phyloP scores from a whole-genome alignment of 2,797 vertebrate genomes.

The Cheirogaleus major region DNA sequence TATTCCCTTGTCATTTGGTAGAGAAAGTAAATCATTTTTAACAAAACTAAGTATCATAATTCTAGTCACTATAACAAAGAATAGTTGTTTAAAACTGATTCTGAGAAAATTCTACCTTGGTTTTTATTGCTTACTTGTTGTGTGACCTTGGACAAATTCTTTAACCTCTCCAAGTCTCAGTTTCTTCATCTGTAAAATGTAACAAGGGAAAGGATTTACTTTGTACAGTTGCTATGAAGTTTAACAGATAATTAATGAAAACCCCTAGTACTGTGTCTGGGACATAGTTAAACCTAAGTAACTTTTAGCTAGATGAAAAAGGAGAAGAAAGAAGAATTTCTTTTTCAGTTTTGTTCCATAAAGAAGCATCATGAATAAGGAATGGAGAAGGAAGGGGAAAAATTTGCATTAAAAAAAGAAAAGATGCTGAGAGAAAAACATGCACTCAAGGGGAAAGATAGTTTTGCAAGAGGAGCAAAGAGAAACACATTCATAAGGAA shows the following conservation, averaged over 20 bases:
- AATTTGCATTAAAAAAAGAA: not conserved
- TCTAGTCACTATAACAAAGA: not conserved
- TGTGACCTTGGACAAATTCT: not conserved
- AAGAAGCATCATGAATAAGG: not conserved
- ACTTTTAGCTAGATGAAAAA: not conserved
- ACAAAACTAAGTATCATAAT: slow-evolving; percentile 49
- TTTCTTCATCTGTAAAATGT: not conserved
- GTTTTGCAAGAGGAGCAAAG: not conserved
- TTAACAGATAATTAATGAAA: not conserved
- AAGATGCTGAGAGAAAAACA: not conserved
- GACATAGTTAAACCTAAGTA: not conserved
- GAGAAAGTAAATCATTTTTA: slow-evolving; percentile 57
- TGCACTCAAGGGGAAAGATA: not conserved
- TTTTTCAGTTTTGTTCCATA: not conserved
- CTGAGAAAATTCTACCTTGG: not conserved
- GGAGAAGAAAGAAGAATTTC: not conserved
- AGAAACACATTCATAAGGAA: not conserved
- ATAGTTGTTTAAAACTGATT: not conserved
- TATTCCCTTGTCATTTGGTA: slow-evolving; percentile 56
- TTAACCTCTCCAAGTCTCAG: not conserved
- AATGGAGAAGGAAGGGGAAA: not conserved
- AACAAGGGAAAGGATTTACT: not conserved
- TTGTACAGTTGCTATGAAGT: not conserved
- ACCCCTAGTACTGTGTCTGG: not conserved
- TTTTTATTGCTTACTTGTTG: not conserved